These are phyloP conservation scores for Urocynchramus pylzowi DNA, from an alignment of 2,113 vertebrate species.

Conservation along the genomic window DNA sequence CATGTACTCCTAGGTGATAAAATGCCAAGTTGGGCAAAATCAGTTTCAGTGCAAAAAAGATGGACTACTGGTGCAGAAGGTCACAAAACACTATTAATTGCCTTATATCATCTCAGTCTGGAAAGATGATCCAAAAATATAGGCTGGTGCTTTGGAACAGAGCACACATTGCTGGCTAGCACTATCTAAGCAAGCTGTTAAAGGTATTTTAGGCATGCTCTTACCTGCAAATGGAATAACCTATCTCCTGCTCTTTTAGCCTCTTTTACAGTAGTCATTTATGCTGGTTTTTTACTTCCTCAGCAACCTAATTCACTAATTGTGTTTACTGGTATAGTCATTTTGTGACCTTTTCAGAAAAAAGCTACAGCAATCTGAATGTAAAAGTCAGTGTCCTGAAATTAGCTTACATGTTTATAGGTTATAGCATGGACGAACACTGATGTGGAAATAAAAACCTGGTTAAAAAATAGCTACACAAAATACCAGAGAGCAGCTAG, in stretches of 20 bases:
- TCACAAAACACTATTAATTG: conserved; percentile 47
- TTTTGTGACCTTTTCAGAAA: conserved; percentile 5
- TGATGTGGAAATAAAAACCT: neutral
- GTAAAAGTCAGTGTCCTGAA: neutral
- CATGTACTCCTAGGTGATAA: neutral
- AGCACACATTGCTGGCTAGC: neutral
- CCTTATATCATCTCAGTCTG: neutral
- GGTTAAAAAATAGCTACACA: neutral
- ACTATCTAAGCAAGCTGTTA: neutral
- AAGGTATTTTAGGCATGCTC: neutral
- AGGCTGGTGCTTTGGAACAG: neutral
- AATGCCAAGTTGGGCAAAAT: conserved; percentile 40
- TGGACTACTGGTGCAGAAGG: conserved; percentile 40
- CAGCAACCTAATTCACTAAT: neutral
- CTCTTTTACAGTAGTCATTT: neutral
- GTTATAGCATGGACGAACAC: neutral
- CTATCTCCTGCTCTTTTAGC: neutral
- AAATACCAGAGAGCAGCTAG: neutral
- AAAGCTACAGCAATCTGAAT: neutral
- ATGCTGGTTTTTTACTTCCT: neutral
- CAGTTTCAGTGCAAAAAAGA: conserved; percentile 47
- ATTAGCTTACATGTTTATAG: neutral
- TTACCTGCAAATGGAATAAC: neutral
- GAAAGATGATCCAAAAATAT: conserved; percentile 16
- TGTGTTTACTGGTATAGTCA: neutral